phyloP scores from a whole-genome alignment of 2,797 vertebrate genomes.

The Enteromius paludinosus region DNA sequence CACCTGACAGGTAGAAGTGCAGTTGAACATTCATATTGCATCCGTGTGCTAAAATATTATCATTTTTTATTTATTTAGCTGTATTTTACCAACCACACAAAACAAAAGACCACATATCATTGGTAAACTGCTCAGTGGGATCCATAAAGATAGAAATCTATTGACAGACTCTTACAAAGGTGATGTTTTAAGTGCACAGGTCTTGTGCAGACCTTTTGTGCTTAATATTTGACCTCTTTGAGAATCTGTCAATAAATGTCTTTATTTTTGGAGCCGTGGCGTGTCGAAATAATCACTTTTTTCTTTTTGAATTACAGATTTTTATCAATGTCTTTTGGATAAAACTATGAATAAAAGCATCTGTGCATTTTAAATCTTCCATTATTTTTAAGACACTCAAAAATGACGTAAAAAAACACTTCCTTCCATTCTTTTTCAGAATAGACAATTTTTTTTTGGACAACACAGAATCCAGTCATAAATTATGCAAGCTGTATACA shows the following conservation, averaged over 20 bases:
- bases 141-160: not conserved
- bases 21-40: not conserved
- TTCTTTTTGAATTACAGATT: not conserved
- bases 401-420: not conserved
- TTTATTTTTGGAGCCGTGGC: not conserved
- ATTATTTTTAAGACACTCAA: not conserved
- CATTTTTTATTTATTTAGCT: not conserved
- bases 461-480: not conserved
- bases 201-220: not conserved
- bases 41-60: not conserved
- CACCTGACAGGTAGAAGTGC: too few relatives aligned
- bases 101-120: not conserved
- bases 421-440: not conserved
- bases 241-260: not conserved
- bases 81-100: not conserved
- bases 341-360: not conserved
- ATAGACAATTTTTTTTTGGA: too few relatives aligned
- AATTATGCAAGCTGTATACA: constrained; percentile 30
- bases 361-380: not conserved
- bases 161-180: not conserved
- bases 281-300: not conserved
- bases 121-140: not conserved
- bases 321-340: not conserved
- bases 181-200: not conserved
- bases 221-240: not conserved